Conservation (phyloP, 2,888 invertebrate genomes). For the Cryptus viduatorius region DNA sequence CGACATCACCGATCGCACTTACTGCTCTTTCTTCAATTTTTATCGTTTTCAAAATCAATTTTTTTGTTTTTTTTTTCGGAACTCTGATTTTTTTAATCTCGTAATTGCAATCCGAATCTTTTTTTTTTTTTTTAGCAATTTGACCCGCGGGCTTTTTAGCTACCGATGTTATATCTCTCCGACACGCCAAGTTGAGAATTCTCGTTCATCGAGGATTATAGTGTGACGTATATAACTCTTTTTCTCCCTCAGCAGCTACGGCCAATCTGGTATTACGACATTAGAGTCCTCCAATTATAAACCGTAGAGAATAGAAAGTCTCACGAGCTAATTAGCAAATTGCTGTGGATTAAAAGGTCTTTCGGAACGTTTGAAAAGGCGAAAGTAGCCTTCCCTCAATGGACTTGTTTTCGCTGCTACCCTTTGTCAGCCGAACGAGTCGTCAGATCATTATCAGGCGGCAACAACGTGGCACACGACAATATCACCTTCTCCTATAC, state of each 20-base stretch:
- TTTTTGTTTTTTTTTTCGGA: background rate
- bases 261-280: background rate
- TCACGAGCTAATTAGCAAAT: constrained; percentile 58
- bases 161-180: background rate
- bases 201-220: background rate
- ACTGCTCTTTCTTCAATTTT: background rate
- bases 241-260: background rate
- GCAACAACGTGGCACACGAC: constrained; percentile 43
- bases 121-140: background rate
- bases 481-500: constrained; percentile 13
- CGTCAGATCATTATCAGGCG: constrained; percentile 62
- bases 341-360: constrained; percentile 40
- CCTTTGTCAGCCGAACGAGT: constrained; percentile 46
- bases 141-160: background rate
- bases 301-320: constrained; percentile 11
- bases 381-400: constrained; percentile 6
- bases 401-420: background rate
- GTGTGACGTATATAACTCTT: background rate
- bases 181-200: background rate
- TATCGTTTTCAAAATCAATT: background rate
- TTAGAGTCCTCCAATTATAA: constrained; percentile 34
- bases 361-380: background rate
- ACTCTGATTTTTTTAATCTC: background rate
- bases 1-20: constrained; percentile 19
- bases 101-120: background rate